Evolutionary conservation across 2,888 invertebrate species (phyloP).

Genomic region (Cantharis lateralis): DNA sequence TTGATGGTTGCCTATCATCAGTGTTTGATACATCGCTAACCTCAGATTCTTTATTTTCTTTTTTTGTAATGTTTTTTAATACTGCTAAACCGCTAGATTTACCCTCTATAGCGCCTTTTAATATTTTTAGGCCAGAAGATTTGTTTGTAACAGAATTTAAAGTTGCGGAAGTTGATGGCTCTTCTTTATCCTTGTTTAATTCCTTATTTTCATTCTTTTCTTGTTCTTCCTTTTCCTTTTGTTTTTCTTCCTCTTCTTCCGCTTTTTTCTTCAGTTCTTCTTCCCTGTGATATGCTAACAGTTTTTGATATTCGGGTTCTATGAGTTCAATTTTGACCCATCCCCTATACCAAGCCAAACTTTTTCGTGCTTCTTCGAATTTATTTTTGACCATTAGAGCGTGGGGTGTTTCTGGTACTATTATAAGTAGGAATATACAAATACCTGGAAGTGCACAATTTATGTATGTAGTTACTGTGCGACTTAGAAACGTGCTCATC

Average conservation of each 20-base stretch:
- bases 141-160: not conserved
- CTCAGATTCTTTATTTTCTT: too few species aligned
- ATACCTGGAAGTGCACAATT: not conserved
- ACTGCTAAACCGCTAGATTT: not conserved
- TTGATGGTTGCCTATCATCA: too few species aligned
- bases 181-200: not conserved
- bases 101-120: not conserved
- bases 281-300: not conserved
- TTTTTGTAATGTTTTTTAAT: not conserved
- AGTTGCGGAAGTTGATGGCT: not conserved
- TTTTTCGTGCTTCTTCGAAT: not conserved
- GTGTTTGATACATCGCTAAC: too few species aligned
- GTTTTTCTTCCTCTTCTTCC: not conserved
- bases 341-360: not conserved
- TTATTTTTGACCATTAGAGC: not conserved
- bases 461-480: not conserved
- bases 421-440: not conserved
- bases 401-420: not conserved
- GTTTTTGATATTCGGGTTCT: not conserved
- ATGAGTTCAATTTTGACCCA: not conserved
- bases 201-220: not conserved
- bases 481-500: not conserved
- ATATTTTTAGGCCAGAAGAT: not conserved
- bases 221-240: not conserved
- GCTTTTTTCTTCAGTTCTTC: not conserved